These are phyloP conservation scores for Ophiothrix spiculata DNA, from an alignment of 35 echinoderm and acorn worm genomes.

Conservation along the genomic window DNA sequence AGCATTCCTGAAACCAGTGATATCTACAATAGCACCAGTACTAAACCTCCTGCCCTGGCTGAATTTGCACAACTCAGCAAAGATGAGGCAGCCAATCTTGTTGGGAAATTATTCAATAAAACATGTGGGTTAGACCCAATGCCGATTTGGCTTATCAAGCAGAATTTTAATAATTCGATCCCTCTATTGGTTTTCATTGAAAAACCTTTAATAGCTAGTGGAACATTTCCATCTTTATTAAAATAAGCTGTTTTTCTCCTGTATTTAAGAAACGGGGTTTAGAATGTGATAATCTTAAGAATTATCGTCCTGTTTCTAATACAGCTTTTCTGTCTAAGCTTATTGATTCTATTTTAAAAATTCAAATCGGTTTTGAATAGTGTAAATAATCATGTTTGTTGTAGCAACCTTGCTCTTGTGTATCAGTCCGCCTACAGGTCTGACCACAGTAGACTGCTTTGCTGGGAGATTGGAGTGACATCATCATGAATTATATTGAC, in stretches of 20 bases:
- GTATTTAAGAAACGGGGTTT: background rate
- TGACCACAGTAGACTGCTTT: constrained; percentile 1
- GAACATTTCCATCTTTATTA: no score
- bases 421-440: constrained; percentile 29
- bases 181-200: constrained; percentile 49
- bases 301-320: background rate
- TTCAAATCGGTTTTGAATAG: constrained; percentile 7
- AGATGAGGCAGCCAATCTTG: constrained; percentile 39
- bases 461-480: background rate
- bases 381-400: constrained; percentile 26
- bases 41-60: constrained; percentile 6
- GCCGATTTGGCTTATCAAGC: constrained; percentile 54
- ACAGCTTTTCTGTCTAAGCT: constrained; percentile 23
- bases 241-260: no score
- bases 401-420: background rate
- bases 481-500: background rate
- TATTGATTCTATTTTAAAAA: no score
- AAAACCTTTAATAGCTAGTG: constrained; percentile 31
- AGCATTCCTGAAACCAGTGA: background rate
- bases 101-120: constrained; percentile 27
- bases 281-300: background rate
- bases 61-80: constrained; percentile 18
- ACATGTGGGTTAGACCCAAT: constrained; percentile 48
- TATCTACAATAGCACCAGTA: background rate
- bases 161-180: constrained; percentile 18